phyloP scores from a whole-genome alignment of 1,140 invertebrate genomes.

The Pissodes strobi region DNA sequence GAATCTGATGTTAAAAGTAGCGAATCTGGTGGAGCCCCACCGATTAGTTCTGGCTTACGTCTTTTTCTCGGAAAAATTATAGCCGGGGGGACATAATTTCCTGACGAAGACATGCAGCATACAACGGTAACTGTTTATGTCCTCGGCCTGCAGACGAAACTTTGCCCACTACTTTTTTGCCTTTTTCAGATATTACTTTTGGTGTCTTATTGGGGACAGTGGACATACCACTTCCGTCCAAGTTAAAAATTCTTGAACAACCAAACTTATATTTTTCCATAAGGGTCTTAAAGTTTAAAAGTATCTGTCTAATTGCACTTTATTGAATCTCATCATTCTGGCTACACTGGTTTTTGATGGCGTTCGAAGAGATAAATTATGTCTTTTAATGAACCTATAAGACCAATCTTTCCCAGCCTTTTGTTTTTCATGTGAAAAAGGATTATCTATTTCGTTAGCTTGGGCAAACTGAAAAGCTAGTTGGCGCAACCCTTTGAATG shows the following conservation, averaged over 20 bases:
- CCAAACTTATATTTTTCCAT: neutral
- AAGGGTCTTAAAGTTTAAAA: neutral
- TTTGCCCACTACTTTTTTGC: neutral
- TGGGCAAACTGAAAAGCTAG: neutral
- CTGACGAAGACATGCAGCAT: neutral
- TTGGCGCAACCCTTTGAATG: no score
- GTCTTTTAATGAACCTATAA: neutral
- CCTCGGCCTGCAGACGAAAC: neutral
- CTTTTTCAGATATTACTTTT: neutral
- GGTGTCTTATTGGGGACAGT: neutral
- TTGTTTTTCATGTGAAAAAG: no score
- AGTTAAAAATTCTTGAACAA: neutral
- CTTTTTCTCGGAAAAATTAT: no score
- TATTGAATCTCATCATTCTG: slow-evolving; percentile 1
- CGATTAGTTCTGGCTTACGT: no score
- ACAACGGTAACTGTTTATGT: neutral
- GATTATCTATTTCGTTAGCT: no score
- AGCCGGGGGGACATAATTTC: slow-evolving; percentile 4
- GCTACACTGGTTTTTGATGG: neutral
- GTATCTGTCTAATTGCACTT: neutral
- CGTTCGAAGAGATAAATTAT: neutral
- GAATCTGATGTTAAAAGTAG: no score
- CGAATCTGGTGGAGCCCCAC: no score
- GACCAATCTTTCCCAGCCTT: neutral
- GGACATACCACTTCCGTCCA: slow-evolving; percentile 6